phyloP scores from a whole-genome alignment of 2,113 vertebrate species.

The Cebus imitator region DNA sequence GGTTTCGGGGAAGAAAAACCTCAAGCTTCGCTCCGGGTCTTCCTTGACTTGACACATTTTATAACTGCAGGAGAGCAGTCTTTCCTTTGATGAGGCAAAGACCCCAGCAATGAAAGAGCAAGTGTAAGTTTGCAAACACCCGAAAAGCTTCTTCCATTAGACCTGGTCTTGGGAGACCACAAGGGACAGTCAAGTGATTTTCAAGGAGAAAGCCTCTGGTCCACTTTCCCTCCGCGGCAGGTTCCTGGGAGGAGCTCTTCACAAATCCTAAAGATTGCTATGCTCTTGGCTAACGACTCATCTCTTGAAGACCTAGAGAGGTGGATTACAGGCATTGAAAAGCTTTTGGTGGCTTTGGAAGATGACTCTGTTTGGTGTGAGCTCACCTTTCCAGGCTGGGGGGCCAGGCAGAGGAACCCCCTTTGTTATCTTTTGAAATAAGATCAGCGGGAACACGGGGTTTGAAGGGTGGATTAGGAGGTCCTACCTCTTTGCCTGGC shows the following conservation, averaged over 20 bases:
- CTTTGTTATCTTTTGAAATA: conserved; percentile 83
- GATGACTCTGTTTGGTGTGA: conserved; percentile 79
- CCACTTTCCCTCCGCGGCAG: conserved; percentile 73
- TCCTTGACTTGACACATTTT: conserved; percentile 75
- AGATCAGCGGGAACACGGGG: conserved; percentile 79
- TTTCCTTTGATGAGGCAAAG: conserved; percentile 79
- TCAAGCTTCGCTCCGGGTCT: neutral
- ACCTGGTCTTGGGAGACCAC: conserved; percentile 81
- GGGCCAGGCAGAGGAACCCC: conserved; percentile 74
- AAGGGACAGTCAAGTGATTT: conserved; percentile 78
- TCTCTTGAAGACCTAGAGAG: conserved; percentile 75
- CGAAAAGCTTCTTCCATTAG: conserved; percentile 78
- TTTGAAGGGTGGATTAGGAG: conserved; percentile 75
- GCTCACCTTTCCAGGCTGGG: conserved; percentile 78
- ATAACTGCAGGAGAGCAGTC: conserved; percentile 86
- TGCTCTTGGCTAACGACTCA: conserved; percentile 78
- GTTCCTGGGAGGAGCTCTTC: conserved; percentile 80
- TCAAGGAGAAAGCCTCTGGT: conserved; percentile 79
- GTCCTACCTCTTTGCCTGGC: conserved; percentile 65
- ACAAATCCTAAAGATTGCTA: conserved; percentile 74
- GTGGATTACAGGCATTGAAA: conserved; percentile 80
- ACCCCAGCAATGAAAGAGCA: conserved; percentile 68
- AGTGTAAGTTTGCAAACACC: conserved; percentile 80
- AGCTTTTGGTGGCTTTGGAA: conserved; percentile 78
- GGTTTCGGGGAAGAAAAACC: conserved; percentile 25